Conservation (phyloP, 2,797 vertebrate genomes). For the Margarornis squamiger region DNA sequence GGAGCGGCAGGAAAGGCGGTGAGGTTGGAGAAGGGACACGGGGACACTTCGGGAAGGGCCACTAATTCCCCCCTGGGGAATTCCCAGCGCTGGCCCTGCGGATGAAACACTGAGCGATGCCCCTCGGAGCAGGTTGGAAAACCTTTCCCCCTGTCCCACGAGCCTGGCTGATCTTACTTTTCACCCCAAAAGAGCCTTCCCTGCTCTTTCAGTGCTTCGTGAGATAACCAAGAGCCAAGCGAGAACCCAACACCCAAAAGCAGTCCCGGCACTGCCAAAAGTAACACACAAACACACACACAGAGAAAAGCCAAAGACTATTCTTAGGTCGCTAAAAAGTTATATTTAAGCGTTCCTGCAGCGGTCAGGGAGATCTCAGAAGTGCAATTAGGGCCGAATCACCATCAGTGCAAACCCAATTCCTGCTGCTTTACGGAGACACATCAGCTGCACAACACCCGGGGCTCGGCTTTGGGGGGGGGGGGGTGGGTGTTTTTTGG, state of each 20-base stretch:
- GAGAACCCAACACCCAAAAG: neutral
- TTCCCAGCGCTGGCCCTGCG: neutral
- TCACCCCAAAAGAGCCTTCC: neutral
- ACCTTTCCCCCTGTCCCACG: neutral
- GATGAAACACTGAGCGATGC: neutral
- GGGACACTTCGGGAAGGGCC: neutral
- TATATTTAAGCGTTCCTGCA: neutral
- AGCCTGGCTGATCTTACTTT: rapidly evolving
- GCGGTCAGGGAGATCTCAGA: neutral
- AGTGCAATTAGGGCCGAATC: neutral
- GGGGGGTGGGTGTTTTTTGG: too few species aligned
- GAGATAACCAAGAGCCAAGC: neutral
- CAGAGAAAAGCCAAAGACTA: neutral
- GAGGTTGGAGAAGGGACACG: too few species aligned
- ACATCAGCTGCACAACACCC: neutral
- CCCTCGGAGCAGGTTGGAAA: neutral
- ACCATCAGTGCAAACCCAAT: neutral
- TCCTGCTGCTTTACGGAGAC: too few species aligned
- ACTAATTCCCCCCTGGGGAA: neutral
- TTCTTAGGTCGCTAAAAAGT: neutral
- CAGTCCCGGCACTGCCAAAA: neutral
- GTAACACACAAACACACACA: rapidly evolving
- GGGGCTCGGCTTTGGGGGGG: neutral
- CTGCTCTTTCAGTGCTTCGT: neutral
- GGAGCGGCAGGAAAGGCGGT: too few species aligned